A percentile compares a stretch with the other conserved stretches of the same genome.
Evolutionary conservation across 2,113 vertebrate species (phyloP).

Genomic region (Heterochromis multidens): DNA sequence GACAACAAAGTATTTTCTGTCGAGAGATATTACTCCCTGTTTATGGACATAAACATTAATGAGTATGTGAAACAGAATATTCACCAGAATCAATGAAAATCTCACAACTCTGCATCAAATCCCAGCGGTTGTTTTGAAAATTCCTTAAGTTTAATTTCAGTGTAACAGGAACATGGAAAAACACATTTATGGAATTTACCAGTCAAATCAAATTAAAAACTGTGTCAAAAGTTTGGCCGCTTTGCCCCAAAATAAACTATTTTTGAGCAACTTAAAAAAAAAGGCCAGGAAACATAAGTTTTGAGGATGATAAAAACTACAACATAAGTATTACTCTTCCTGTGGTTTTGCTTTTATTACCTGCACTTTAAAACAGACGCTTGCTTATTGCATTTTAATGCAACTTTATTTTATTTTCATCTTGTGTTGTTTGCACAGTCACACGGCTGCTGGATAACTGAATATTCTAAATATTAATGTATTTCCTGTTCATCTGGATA

Average conservation of each 20-base stretch:
- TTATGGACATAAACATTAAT: no score
- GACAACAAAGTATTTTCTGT: no score
- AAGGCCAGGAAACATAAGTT: neutral
- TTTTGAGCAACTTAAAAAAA: neutral
- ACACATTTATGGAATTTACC: fast-evolving
- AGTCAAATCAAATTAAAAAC: neutral
- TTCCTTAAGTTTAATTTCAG: neutral
- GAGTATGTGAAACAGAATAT: no score
- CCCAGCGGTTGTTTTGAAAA: no score
- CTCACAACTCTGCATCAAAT: no score
- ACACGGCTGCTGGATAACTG: neutral
- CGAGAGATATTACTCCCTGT: no score
- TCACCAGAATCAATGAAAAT: no score
- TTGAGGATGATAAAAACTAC: neutral
- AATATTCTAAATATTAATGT: neutral
- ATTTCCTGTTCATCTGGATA: fast-evolving
- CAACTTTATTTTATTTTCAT: no score
- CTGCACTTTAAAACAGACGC: no score
- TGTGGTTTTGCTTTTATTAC: neutral
- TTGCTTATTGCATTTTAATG: neutral
- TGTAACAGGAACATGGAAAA: neutral
- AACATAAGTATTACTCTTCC: no score
- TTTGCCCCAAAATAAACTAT: neutral
- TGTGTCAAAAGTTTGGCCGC: neutral
- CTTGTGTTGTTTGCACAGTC: neutral